phyloP scores from a whole-genome alignment of 2,888 invertebrate species.

The Enchytraeus crypticus region DNA sequence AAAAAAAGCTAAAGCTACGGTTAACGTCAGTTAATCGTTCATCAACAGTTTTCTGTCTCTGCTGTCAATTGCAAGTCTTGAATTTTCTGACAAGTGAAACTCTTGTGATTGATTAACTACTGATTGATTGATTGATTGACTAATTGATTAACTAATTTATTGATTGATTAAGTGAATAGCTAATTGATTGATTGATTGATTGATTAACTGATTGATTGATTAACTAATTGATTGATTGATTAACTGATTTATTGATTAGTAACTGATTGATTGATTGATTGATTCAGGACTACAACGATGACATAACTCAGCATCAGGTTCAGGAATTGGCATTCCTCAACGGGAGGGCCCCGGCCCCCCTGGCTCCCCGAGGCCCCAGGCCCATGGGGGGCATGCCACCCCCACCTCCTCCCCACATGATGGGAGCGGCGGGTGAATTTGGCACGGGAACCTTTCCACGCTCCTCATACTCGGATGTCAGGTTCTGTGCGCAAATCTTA shows the following conservation, averaged over 20 bases:
- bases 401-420: neutral
- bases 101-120: conserved; percentile 2
- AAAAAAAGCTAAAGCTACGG: too few species aligned
- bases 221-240: neutral
- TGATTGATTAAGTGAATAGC: neutral
- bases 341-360: neutral
- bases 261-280: neutral
- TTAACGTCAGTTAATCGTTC: too few species aligned
- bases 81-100: too few species aligned
- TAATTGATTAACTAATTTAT: neutral
- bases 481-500: too few species aligned
- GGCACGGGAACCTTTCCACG: neutral
- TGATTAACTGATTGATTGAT: neutral
- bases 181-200: neutral
- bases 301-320: conserved; percentile 5
- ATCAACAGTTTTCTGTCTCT: too few species aligned
- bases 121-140: neutral
- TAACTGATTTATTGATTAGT: neutral
- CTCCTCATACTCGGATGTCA: too few species aligned
- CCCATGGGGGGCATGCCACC: neutral
- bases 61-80: too few species aligned
- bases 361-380: neutral
- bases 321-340: conserved; percentile 5
- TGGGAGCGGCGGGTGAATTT: neutral
- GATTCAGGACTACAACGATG: conserved; percentile 9